phyloP scores from a whole-genome alignment of 2,888 invertebrate species.

The Hanleya hanleyi region DNA sequence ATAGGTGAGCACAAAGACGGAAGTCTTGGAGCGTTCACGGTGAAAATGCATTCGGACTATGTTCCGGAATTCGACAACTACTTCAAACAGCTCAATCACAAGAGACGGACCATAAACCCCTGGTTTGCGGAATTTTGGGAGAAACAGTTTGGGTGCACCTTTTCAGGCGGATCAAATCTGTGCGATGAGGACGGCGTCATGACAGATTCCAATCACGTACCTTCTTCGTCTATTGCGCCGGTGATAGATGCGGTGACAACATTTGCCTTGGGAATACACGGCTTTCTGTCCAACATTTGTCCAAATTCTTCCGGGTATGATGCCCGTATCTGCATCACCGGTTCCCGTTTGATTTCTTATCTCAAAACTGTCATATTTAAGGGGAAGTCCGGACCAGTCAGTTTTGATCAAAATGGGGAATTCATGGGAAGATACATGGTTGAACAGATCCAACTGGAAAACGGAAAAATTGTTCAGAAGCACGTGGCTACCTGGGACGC shows the following conservation, averaged over 20 bases:
- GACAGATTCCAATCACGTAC: constrained; percentile 3
- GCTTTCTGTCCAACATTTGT: constrained; percentile 42
- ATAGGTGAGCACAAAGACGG: constrained; percentile 41
- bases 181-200: constrained; percentile 10
- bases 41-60: constrained; percentile 28
- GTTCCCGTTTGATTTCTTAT: background rate
- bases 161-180: constrained; percentile 12
- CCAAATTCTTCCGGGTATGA: background rate
- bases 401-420: background rate
- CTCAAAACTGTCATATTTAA: background rate
- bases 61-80: constrained; percentile 46
- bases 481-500: background rate
- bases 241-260: constrained; percentile 55
- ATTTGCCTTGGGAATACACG: constrained; percentile 50
- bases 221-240: constrained; percentile 15
- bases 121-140: constrained; percentile 63
- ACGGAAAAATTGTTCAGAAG: background rate
- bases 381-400: background rate
- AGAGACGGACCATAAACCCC: constrained; percentile 40
- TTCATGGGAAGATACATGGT: background rate
- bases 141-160: constrained; percentile 46
- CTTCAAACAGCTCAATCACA: constrained; percentile 46
- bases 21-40: constrained; percentile 46
- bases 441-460: background rate
- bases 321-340: background rate